Conservation (phyloP, 2,113 vertebrate genomes). For the Corvus hawaiiensis region DNA sequence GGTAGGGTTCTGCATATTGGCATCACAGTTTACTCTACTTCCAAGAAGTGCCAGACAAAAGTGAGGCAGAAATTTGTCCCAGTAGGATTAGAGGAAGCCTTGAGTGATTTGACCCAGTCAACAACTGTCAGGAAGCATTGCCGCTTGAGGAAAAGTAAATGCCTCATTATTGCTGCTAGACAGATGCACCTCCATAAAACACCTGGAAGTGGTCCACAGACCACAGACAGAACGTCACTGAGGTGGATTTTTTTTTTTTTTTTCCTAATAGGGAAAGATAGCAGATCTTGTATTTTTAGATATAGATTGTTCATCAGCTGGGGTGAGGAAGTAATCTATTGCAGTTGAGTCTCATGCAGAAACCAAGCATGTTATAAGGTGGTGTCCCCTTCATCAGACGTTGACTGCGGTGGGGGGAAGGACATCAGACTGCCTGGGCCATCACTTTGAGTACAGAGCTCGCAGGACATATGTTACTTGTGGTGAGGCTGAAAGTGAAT, state of each 20-base stretch:
- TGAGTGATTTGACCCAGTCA: constrained; percentile 28
- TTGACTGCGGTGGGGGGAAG: not conserved
- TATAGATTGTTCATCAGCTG: not conserved
- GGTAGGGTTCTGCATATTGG: not conserved
- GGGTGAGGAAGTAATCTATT: not conserved
- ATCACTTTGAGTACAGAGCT: not conserved
- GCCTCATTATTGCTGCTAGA: constrained; percentile 25
- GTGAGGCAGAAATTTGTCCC: constrained; percentile 1
- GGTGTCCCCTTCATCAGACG: not conserved
- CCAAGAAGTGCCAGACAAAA: not conserved
- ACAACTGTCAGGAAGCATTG: constrained; percentile 17
- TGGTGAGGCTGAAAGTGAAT: not conserved
- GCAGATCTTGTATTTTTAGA: not conserved
- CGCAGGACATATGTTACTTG: not conserved
- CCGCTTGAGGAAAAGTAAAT: constrained; percentile 15
- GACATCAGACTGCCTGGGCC: not conserved
- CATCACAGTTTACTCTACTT: not conserved
- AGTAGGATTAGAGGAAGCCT: not conserved
- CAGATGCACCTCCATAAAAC: constrained; percentile 43
- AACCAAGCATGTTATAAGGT: not conserved
- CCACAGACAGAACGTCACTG: constrained; percentile 20
- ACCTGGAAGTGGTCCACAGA: constrained; percentile 44
- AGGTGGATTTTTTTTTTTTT: not conserved
- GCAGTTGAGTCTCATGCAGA: not conserved
- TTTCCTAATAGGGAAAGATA: not conserved